phyloP scores from a whole-genome alignment of 2,113 vertebrate species.

The Tenrec ecaudatus region DNA sequence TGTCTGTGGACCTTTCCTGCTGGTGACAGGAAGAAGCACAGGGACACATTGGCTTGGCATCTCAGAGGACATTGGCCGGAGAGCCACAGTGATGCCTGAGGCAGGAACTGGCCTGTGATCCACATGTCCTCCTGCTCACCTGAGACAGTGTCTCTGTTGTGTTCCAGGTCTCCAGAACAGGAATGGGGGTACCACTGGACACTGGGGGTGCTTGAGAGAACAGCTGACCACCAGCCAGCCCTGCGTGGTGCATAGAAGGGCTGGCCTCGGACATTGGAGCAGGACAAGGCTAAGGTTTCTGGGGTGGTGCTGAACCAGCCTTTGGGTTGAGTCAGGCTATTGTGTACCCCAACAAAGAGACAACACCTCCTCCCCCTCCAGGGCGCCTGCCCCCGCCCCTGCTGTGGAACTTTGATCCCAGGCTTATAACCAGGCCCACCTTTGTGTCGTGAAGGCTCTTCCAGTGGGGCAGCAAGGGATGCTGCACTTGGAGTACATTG shows the following conservation, averaged over 20 bases:
- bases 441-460: too few relatives aligned
- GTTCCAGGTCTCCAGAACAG: background rate
- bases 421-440: too few relatives aligned
- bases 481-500: too few relatives aligned
- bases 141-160: fast-evolving
- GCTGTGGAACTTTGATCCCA: too few relatives aligned
- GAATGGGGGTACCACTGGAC: fast-evolving
- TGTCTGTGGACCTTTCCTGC: background rate
- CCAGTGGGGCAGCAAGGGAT: too few relatives aligned
- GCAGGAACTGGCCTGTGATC: fast-evolving
- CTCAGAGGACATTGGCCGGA: background rate
- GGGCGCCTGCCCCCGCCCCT: too few relatives aligned
- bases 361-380: too few relatives aligned
- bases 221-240: background rate
- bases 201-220: background rate
- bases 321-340: background rate
- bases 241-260: background rate
- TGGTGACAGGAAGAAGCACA: too few relatives aligned
- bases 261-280: too few relatives aligned
- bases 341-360: fast-evolving
- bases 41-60: background rate
- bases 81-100: background rate
- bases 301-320: background rate
- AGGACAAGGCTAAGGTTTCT: background rate
- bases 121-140: fast-evolving